Base-by-base conservation (phyloP, 2,888 invertebrate genomes). In the Clusia tigrina region DNA sequence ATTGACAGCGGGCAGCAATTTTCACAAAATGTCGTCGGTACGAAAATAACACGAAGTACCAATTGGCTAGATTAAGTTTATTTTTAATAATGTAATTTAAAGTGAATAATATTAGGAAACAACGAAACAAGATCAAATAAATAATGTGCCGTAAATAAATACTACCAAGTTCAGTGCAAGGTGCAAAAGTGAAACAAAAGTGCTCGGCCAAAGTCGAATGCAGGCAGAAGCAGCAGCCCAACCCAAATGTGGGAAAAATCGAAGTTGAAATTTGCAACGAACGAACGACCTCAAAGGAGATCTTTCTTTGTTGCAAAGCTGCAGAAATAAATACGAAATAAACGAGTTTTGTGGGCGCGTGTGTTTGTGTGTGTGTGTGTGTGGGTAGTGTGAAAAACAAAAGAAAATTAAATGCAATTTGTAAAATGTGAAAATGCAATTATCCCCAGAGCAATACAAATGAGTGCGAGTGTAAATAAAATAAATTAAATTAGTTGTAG, bases 21-120 rank as follows among this genome's bases (percentile, higher is more conserved):
- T 63, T 66, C 59, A 54, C 58, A 64, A 62, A 25, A 67, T 64
- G 60, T 64, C 64, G 15, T 18, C 26, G 2, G 52, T 51, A 48
- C 24, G 12, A 52, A 12, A 54, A 61, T n/a, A 53, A 37, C 56
- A 25, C 17, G 32, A 18, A n/a, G n/a, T n/a, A n/a, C 46, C 24
- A 26, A 37, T 56, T 26, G 37, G 46, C 24, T 18, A 5, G 22
- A 3, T 38, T 23, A 25, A 46, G 24, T 32, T 48, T 54, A 58
- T 46, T 42, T 53, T 57, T 15, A 25, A 32, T 22, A 17, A 3
- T 42, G 9, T 42, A 15, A 42, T 15, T 42, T 42, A 9, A 32
- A 12, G 12, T 6, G 12, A 32, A 32, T 32, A 32, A 9, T 32
- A 32, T n/a, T n/a, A n/a, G n/a, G n/a, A n/a, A n/a, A n/a, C n/a